A percentile compares a stretch with the other conserved stretches of the same genome.
Conservation (phyloP, 2,888 invertebrate species). For the Trilocha varians region DNA sequence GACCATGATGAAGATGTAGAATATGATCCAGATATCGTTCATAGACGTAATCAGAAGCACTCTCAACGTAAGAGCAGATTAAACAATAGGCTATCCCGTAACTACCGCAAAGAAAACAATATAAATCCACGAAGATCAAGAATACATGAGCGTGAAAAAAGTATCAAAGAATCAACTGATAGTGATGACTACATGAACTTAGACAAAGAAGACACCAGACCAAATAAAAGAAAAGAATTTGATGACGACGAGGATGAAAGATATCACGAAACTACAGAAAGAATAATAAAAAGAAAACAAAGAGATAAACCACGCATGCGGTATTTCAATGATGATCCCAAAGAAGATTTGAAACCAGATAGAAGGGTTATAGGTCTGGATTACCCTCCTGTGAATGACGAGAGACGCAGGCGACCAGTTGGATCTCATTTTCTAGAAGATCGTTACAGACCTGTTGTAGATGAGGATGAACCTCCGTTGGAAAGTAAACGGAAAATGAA, state of each 20-base stretch:
- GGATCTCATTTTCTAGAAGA: neutral
- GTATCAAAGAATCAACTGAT: slow-evolving; percentile 17
- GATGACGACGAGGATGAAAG: slow-evolving; percentile 20
- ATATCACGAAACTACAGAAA: slow-evolving; percentile 23
- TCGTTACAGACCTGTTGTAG: neutral
- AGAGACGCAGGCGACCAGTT: neutral
- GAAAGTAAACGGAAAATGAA: slow-evolving; percentile 12
- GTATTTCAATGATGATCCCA: slow-evolving; percentile 10
- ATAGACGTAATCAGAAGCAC: slow-evolving; percentile 15
- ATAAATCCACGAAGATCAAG: slow-evolving; percentile 11
- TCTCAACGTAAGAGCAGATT: slow-evolving; percentile 10
- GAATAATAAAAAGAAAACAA: slow-evolving; percentile 32
- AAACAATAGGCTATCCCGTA: slow-evolving; percentile 17
- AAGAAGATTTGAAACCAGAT: slow-evolving; percentile 13
- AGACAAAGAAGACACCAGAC: slow-evolving; percentile 22
- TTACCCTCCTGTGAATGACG: slow-evolving; percentile 4
- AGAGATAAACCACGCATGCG: slow-evolving; percentile 27
- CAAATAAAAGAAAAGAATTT: slow-evolving; percentile 21
- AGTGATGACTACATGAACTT: slow-evolving; percentile 20
- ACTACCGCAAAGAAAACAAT: slow-evolving; percentile 14
- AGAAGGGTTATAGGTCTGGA: slow-evolving; percentile 4
- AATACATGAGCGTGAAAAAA: slow-evolving; percentile 19
- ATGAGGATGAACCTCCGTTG: slow-evolving; percentile 9
- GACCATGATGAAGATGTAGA: slow-evolving; percentile 20
- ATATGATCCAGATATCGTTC: slow-evolving; percentile 14